Percentiles rank a stretch among this genome's conserved stretches.
Conservation (phyloP, 2,113 vertebrate species). For the Globicephala melas region DNA sequence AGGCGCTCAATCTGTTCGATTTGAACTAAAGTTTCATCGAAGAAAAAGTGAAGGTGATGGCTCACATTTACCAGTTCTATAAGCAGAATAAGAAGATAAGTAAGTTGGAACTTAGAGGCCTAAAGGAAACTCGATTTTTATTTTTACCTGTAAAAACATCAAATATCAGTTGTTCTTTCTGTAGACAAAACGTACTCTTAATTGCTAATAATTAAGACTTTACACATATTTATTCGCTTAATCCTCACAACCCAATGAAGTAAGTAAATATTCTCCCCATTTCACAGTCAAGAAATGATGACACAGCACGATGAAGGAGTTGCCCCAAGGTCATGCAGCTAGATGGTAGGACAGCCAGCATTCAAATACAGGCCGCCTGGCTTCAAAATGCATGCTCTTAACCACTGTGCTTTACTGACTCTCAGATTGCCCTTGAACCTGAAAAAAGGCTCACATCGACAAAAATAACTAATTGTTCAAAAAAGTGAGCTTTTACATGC, state of each 20-base stretch:
- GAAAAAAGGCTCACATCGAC: not conserved
- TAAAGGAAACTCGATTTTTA: not conserved
- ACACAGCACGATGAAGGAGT: not conserved
- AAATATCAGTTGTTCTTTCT: constrained; percentile 17
- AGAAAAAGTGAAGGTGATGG: constrained; percentile 14
- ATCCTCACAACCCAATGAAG: not conserved
- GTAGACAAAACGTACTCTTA: not conserved
- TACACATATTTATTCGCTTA: not conserved
- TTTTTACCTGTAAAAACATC: not conserved
- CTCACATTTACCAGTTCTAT: constrained; percentile 21
- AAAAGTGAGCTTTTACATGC: not conserved
- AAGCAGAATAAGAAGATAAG: not conserved
- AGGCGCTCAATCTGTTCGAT: not conserved
- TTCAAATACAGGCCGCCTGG: not conserved
- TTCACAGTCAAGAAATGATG: not conserved
- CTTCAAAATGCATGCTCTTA: not conserved
- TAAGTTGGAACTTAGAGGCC: not conserved
- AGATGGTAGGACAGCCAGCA: not conserved
- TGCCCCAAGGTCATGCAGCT: not conserved
- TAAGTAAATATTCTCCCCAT: not conserved
- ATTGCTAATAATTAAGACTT: not conserved
- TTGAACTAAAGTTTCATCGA: not conserved
- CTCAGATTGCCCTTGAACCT: not conserved
- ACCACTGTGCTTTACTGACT: not conserved
- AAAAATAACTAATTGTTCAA: constrained; percentile 5